Evolutionary conservation across 2,113 vertebrate genomes (phyloP), one percentile per base, ranked within the genome.

Genomic region (Nibea coibor): DNA sequence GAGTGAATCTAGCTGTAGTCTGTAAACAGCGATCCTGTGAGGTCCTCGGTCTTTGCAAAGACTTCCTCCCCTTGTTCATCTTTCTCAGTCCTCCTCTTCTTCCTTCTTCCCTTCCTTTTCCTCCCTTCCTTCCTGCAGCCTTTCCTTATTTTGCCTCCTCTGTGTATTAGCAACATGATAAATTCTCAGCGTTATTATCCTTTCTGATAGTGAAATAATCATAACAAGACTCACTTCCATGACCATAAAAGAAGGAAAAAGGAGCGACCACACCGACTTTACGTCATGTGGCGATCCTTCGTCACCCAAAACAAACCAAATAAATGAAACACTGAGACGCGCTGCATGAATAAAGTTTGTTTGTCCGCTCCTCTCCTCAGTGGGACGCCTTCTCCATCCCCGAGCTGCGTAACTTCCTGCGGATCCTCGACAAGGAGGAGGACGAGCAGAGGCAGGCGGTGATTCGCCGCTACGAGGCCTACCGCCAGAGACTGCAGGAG

Each of bases 381-480:
- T 99, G 98, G 98, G 98, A 99, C 73, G 98, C 97, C 26, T 99
- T 99, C 82, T 96, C 94, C 75, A 94, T 99, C 84, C 97, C 98
- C 0, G 98, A 99, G 88, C 95, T 99, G 58, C 94, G 96, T 5
- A 99, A 99, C 93, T 99, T 99, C 93, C 86, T 99, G 87, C 96
- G 96, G 2, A 97, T 99, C 91, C 93, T 99, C 83, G 96, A 98
- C 74, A 99, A 97, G 87, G 98, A 99, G 75, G 98, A 99, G 75
- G 92, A 94, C 0, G 98, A 99, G 85, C 98, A 99, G 88, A 79
- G 94, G 79, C 94, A 95, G 57, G 92, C 82, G 24, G 83, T 99
- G 78, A 93, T 89, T 72, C 93, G 79, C 11, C 97, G 98, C 85
- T 99, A 98, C 0, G 69, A 92, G 14, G 87, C 82, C 66, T 99